Evolutionary conservation across 53 echinoderm and acorn worm species (phyloP).

Genomic region (Echinometra lucunter): DNA sequence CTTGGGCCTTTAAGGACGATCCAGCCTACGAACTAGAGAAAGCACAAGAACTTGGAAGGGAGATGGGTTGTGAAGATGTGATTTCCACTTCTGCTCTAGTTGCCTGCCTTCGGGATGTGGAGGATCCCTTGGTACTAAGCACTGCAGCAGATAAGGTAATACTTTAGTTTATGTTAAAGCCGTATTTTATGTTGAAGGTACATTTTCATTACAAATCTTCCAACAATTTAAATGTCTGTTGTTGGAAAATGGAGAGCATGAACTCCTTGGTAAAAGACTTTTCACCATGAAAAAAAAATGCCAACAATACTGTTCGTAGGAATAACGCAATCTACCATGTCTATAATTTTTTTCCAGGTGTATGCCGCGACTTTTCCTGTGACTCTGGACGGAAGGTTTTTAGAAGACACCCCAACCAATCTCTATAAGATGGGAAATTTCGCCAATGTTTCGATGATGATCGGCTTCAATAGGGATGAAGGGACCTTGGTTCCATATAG

Average conservation of each 20-base stretch:
- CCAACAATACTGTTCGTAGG: neutral
- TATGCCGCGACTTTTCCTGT: neutral
- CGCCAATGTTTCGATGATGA: conserved; percentile 14
- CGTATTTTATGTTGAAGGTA: no score
- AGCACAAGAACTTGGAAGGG: conserved; percentile 51
- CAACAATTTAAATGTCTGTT: no score
- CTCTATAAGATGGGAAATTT: conserved; percentile 67
- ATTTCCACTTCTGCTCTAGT: conserved; percentile 47
- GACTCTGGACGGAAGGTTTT: conserved; percentile 75
- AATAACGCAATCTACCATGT: no score
- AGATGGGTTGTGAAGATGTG: conserved; percentile 56
- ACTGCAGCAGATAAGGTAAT: conserved; percentile 23
- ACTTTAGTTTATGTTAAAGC: no score
- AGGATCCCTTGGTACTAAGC: conserved; percentile 42
- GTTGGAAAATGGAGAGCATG: no score
- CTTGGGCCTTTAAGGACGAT: conserved; percentile 62
- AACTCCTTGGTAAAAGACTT: no score
- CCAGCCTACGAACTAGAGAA: conserved; percentile 19
- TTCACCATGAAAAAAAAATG: no score
- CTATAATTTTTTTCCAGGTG: neutral
- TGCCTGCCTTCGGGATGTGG: conserved; percentile 45
- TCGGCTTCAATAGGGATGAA: conserved; percentile 70
- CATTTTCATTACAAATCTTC: no score
- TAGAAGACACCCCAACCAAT: conserved; percentile 70
- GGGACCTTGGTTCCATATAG: conserved; percentile 56